Percentiles rank a stretch among this genome's conserved stretches.
These are phyloP conservation scores for Symphodus melops DNA, from an alignment of 2,113 vertebrate species.

Conservation along the genomic window DNA sequence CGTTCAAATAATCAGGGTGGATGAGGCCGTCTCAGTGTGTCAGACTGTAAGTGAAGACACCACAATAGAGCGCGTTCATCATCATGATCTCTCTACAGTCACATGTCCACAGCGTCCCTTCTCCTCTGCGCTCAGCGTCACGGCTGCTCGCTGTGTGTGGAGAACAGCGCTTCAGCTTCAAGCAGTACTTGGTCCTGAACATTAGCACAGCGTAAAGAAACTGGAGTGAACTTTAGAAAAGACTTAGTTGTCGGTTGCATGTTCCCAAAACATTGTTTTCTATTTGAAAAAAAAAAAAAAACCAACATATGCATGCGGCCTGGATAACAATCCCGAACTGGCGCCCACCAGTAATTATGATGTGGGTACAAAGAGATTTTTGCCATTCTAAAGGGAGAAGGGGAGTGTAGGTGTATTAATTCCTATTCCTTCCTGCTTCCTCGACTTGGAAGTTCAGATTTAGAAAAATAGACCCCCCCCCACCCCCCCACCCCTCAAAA, in stretches of 20 bases:
- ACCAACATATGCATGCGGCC: constrained; percentile 52
- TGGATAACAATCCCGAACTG: constrained; percentile 71
- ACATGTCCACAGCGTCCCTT: neutral
- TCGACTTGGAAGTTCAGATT: constrained; percentile 78
- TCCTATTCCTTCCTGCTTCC: constrained; percentile 77
- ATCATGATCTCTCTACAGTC: constrained; percentile 33
- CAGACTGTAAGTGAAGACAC: neutral
- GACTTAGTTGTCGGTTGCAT: constrained; percentile 55
- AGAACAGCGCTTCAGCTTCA: constrained; percentile 31
- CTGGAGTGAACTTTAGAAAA: constrained; percentile 64
- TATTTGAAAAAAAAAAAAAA: constrained; percentile 57
- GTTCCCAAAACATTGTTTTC: constrained; percentile 66
- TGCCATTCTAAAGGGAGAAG: constrained; percentile 75
- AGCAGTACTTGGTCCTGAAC: constrained; percentile 47
- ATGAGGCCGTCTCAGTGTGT: too few species aligned
- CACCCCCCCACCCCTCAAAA: constrained; percentile 56
- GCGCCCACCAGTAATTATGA: constrained; percentile 78
- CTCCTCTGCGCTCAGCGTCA: neutral
- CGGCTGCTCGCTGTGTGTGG: neutral
- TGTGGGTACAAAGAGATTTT: constrained; percentile 76
- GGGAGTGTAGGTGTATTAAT: constrained; percentile 80
- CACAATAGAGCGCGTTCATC: constrained; percentile 28
- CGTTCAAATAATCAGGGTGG: too few species aligned
- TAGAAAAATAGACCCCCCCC: constrained; percentile 68
- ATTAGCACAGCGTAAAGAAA: constrained; percentile 44